Base-by-base conservation (phyloP, 1,140 invertebrate genomes). In the Pseudomyrmex gracilis region DNA sequence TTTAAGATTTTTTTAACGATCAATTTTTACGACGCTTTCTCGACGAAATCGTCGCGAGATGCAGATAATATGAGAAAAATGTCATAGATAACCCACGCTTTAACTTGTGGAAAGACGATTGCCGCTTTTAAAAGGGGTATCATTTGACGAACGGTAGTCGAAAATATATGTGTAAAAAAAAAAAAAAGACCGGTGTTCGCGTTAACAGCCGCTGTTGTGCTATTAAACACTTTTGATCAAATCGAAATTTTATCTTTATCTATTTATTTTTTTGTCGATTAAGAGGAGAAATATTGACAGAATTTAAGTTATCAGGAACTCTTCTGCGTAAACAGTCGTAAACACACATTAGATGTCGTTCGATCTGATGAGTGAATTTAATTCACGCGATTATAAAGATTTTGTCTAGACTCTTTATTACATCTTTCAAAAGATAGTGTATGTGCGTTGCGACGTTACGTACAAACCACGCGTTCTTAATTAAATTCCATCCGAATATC, bases 21-120 rank as follows among this genome's bases (percentile, higher is more conserved):
- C 1, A 43, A 47, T 2, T 78, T 70, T 80, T 80, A 80, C 45
- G 45, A 71, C 17, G n/a, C 15, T 34, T 49, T 47, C 15, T 74
- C 57, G 61, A 13, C 17, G 17, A 45, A 17, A 70, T 68, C 13
- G n/a, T 34, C 20, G 15, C n/a, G 15, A 43, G 61, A 76, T 76
- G 10, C 45, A n/a, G 45, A 51, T 76, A 76, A 17, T 24, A 17
- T 10, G 47, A 5, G 5, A 55, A 34, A 45, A 53, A 67, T 43
- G 4, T 8, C 34, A 45, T 12, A 53, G 13, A 58, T 68, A 58
- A 70, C 45, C 0, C 12, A 5, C 34, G 12, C 13, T 53, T 17
- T 15, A 15, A 57, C 68, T 0, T 5, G 20, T 53, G 45, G 20
- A 64, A 76, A 47, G 34, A 8, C 4, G 17, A 34, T 34, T 34